Evolutionary conservation across 2,888 invertebrate genomes (phyloP), one percentile per base, ranked within the genome.

Genomic region (Scrobipalpa costella): DNA sequence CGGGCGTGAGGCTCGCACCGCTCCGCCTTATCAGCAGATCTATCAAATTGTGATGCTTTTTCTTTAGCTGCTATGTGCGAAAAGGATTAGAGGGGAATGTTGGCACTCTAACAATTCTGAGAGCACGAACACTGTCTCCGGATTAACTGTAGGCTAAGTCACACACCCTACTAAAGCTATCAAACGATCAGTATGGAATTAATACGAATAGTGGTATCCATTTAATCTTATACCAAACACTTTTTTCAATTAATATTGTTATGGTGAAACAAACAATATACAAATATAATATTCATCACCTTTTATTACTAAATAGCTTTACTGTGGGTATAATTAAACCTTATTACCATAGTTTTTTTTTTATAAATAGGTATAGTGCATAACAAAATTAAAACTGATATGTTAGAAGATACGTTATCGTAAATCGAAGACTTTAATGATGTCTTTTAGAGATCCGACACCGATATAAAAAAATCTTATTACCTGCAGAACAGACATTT

Each of bases 401-500:
- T 52, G 19, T 21, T 21, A 52, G 21, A 19, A 21, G 49, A 49
- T 21, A 52, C 77, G 76, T 84, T 84, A 87, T 85, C 85, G 81
- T 87, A 85, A 88, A 87, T 83, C 86, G 84, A 87, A 90, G 88
- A 89, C 88, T 88, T 86, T 87, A 88, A 88, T 85, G 85, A 88
- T 79, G 83, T 77, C 81, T 77, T 77, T 78, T 68, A 80, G 82
- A 83, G 81, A 77, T 68, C 82, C 80, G 79, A 75, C 78, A 80
- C 79, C 79, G 73, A 81, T 80, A 81, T 19, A 89, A 88, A 86
- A 27, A 76, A 68, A 67, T 62, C 68, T 71, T 67, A 71, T 77
- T 86, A 85, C 85, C 85, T 85, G 85, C 70, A 73, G 76, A 73
- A 77, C 77, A 73, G 74, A 73, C 73, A 73, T 77, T 79, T 78